Percentiles rank a stretch among this genome's conserved stretches.
These are phyloP conservation scores for Bombus breviceps DNA, from an alignment of 1,140 invertebrate species.

Conservation along the genomic window DNA sequence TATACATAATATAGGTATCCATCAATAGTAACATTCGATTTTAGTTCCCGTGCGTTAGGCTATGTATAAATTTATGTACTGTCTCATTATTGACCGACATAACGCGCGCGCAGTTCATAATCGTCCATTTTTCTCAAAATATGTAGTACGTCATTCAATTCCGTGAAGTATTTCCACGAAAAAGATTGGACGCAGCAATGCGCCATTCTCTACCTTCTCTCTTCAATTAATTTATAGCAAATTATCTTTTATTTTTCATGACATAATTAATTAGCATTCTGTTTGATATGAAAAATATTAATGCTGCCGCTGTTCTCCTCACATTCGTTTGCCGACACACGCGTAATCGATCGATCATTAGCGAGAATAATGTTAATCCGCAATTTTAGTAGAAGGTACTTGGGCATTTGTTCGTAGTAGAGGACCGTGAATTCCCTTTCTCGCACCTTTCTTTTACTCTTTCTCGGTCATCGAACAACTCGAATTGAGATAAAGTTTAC, in stretches of 20 bases:
- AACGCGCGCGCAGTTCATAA: neutral
- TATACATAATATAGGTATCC: neutral
- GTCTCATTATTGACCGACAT: slow-evolving; percentile 4
- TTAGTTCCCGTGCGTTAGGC: neutral
- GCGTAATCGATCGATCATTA: neutral
- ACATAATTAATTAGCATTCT: neutral
- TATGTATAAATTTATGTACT: neutral
- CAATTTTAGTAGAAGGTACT: slow-evolving; percentile 17
- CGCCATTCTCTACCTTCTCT: neutral
- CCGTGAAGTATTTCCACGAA: neutral
- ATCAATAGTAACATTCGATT: slow-evolving; percentile 16
- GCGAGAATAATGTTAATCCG: slow-evolving; percentile 6
- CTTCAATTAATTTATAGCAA: neutral
- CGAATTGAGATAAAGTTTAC: slow-evolving; percentile 22
- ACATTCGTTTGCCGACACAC: neutral
- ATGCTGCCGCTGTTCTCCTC: neutral
- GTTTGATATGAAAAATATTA: neutral
- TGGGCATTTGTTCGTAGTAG: neutral
- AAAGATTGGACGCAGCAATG: neutral
- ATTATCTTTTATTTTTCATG: neutral
- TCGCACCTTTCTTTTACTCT: neutral
- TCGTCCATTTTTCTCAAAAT: neutral
- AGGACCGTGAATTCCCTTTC: slow-evolving; percentile 19
- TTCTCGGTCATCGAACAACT: slow-evolving; percentile 58
- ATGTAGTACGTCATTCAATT: neutral